Evolutionary conservation across 2,797 vertebrate genomes (phyloP).

Genomic region (Oceanodroma leucorhoa): DNA sequence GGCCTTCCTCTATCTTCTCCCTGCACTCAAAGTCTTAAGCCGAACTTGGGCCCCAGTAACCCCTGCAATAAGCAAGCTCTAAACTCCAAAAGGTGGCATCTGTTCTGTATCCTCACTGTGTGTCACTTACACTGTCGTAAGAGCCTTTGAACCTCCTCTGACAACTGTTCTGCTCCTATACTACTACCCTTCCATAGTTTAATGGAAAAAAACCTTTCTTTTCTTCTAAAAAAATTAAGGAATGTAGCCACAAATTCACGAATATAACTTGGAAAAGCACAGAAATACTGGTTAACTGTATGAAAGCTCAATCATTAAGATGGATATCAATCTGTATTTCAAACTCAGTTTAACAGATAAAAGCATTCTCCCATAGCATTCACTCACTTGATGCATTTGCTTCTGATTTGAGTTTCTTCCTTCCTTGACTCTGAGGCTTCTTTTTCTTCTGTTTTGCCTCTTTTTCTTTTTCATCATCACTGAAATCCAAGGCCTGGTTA

Average conservation of each 20-base stretch:
- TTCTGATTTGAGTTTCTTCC: conserved; percentile 70
- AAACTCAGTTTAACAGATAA: neutral
- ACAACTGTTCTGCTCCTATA: neutral
- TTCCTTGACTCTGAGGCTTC: conserved; percentile 72
- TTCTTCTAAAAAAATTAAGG: neutral
- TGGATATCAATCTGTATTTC: neutral
- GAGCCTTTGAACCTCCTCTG: neutral
- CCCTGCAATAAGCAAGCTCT: neutral
- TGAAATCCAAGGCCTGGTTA: conserved; percentile 87
- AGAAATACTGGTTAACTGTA: neutral
- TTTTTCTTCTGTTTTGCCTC: conserved; percentile 82
- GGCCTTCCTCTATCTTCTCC: neutral
- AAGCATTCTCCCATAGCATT: neutral
- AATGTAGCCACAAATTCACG: neutral
- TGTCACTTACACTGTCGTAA: neutral
- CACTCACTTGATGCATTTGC: conserved; percentile 59
- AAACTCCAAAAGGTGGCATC: neutral
- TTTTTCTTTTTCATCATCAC: conserved; percentile 90
- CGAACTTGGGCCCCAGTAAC: neutral
- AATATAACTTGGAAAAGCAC: neutral
- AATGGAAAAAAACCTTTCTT: neutral
- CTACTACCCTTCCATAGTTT: neutral
- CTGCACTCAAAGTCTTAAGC: neutral
- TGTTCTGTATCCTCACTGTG: neutral
- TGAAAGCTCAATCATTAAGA: neutral